A percentile compares a stretch with the other conserved stretches of the same genome.
phyloP scores from a whole-genome alignment of 2,888 invertebrate species.

The Xestia sexstrigata region DNA sequence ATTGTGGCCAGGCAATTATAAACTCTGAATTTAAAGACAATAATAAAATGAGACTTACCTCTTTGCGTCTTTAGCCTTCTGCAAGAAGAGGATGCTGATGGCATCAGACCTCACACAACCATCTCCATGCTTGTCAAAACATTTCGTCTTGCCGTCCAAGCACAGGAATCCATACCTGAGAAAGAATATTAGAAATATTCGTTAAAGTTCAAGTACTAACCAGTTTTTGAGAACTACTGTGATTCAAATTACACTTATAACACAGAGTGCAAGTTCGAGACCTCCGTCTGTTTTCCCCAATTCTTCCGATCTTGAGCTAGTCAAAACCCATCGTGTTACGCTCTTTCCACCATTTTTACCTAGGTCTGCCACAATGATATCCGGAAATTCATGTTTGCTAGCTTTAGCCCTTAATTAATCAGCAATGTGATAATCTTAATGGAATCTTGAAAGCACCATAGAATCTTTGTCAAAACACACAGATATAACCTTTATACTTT shows the following conservation, averaged over 20 bases:
- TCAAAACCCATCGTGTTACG: no score
- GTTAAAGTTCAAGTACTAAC: no score
- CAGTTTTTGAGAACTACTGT: neutral
- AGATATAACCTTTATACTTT: neutral
- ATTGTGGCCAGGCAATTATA: neutral
- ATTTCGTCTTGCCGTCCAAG: conserved; percentile 94
- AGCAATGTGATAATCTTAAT: no score
- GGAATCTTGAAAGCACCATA: no score
- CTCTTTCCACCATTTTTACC: no score
- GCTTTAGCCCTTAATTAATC: no score
- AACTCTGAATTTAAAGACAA: neutral
- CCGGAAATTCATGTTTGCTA: no score
- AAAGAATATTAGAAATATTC: neutral
- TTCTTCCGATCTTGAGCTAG: no score
- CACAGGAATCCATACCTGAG: conserved; percentile 71
- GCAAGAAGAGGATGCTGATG: conserved; percentile 91
- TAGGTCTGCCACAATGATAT: no score
- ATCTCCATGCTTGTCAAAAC: conserved; percentile 94
- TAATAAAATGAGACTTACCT: conserved; percentile 72
- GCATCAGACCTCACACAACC: conserved; percentile 95
- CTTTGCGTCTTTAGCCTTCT: conserved; percentile 91
- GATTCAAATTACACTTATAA: neutral
- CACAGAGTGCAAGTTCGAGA: no score
- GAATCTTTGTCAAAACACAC: no score
- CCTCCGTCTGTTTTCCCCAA: no score